These are phyloP conservation scores for Coranthus polyacanthus DNA, from an alignment of 2,797 vertebrate species.

Conservation along the genomic window DNA sequence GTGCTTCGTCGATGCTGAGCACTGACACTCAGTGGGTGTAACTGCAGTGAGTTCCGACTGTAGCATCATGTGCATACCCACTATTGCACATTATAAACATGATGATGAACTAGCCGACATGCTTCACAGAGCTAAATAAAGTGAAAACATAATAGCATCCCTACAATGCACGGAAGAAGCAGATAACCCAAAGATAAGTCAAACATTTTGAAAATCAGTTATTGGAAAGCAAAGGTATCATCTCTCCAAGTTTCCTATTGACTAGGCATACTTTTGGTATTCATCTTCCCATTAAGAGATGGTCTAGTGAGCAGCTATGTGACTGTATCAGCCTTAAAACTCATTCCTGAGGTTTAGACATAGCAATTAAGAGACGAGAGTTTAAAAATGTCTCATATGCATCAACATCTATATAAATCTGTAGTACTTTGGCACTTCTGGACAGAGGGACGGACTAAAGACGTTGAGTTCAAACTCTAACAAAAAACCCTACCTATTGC, in stretches of 20 bases:
- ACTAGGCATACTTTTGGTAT: not conserved
- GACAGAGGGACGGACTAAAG: no score
- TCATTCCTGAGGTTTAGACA: constrained; percentile 15
- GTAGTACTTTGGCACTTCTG: not conserved
- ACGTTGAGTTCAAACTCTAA: no score
- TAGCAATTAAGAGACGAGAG: constrained; percentile 9
- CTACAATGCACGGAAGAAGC: not conserved
- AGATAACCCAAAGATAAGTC: constrained; percentile 1
- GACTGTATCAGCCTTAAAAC: not conserved
- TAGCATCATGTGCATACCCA: no score
- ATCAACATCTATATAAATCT: constrained; percentile 31
- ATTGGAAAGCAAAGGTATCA: constrained; percentile 1
- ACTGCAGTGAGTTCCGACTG: no score
- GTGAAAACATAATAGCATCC: no score
- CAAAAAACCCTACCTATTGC: no score
- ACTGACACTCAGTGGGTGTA: no score
- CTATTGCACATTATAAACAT: no score
- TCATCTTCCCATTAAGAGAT: not conserved
- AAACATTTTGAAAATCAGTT: constrained; percentile 6
- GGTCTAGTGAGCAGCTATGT: not conserved
- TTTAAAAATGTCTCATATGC: constrained; percentile 6
- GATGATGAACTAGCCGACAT: no score
- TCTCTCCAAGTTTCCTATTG: not conserved
- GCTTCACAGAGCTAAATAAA: no score
- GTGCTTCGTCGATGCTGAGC: no score